Percentiles rank a stretch among this genome's conserved stretches.
These are phyloP conservation scores for Paracentrotus lividus DNA, from an alignment of 53 echinoderm and acorn worm species.

Conservation along the genomic window DNA sequence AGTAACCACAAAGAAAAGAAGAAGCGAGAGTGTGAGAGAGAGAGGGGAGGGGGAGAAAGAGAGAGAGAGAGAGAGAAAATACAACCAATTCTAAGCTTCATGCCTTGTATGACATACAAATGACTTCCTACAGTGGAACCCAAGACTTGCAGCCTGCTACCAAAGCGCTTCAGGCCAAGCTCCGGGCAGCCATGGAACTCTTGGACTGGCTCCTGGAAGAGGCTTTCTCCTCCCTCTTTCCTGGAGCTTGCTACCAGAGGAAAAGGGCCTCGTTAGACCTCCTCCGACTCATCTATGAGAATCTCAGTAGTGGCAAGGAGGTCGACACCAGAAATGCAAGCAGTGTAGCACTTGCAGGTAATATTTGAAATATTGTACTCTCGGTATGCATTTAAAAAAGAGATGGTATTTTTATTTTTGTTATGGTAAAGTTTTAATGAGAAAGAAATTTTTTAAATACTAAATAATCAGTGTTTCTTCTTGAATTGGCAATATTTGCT, in stretches of 20 bases:
- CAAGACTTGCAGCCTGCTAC: background rate
- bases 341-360: slow-evolving; percentile 51
- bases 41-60: no score
- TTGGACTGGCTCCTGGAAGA: slow-evolving; percentile 79
- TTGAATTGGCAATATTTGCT: no score
- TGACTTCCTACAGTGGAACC: background rate
- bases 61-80: no score
- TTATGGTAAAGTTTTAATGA: no score
- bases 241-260: slow-evolving; percentile 97
- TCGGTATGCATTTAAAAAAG: no score
- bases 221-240: slow-evolving; percentile 81
- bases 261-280: slow-evolving; percentile 84
- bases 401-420: no score
- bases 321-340: slow-evolving; percentile 1
- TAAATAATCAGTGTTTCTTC: no score
- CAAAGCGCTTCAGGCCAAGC: slow-evolving; percentile 48
- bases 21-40: no score
- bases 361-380: background rate
- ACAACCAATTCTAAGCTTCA: no score
- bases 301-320: slow-evolving; percentile 46
- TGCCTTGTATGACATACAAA: no score
- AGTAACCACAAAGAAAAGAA: no score
- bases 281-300: slow-evolving; percentile 77
- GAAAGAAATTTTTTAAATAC: no score
- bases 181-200: slow-evolving; percentile 63